A percentile compares a stretch with the other conserved stretches of the same genome.
phyloP scores from a whole-genome alignment of 2,113 vertebrate species.

The Zosterops hypoxanthus region DNA sequence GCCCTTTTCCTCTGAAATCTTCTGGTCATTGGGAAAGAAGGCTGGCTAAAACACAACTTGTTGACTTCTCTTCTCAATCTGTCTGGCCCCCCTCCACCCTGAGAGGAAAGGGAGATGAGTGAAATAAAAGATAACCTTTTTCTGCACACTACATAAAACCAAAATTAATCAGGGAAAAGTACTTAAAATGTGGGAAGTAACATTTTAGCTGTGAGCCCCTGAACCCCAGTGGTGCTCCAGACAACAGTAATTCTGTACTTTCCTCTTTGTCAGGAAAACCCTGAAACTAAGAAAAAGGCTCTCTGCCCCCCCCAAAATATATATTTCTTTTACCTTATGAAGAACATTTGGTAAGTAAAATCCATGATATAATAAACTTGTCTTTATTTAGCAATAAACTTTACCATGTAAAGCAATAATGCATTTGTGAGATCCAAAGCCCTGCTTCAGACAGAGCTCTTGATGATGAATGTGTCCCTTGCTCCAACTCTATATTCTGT shows the following conservation, averaged over 20 bases:
- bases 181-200: not conserved
- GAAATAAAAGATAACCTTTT: not conserved
- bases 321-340: not conserved
- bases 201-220: not conserved
- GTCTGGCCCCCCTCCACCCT: accelerated
- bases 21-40: not conserved
- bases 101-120: not conserved
- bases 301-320: not conserved
- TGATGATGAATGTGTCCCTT: not conserved
- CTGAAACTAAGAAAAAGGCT: not conserved
- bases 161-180: not conserved
- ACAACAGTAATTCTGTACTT: not conserved
- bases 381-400: conserved; percentile 12
- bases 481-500: not conserved
- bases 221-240: not conserved
- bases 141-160: not conserved
- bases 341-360: not conserved
- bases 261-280: not conserved
- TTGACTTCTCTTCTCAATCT: not conserved
- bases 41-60: not conserved
- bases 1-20: not conserved
- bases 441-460: not conserved
- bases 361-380: not conserved
- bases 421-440: not conserved
- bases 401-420: not conserved